Evolutionary conservation across 2,113 vertebrate species (phyloP).

Genomic region (Nibea coibor): DNA sequence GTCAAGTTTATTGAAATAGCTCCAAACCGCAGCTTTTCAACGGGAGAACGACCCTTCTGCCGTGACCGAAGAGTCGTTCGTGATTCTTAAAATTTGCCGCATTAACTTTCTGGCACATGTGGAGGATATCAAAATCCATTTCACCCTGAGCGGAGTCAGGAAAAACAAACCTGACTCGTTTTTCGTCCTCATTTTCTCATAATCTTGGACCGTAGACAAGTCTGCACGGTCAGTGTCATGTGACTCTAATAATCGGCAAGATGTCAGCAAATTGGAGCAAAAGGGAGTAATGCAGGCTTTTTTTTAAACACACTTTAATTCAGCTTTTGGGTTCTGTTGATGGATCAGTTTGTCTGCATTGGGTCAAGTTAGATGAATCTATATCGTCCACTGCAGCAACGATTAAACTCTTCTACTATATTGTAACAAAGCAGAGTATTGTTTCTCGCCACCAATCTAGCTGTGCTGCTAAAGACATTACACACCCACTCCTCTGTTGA

Average conservation of each 20-base stretch:
- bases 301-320: too few relatives aligned
- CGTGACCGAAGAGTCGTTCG: background rate
- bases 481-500: constrained; percentile 64
- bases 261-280: background rate
- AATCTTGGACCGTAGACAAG: background rate
- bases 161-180: background rate
- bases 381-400: background rate
- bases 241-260: background rate
- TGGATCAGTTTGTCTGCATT: background rate
- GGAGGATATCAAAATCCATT: background rate
- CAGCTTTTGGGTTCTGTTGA: too few relatives aligned
- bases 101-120: too few relatives aligned
- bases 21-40: background rate
- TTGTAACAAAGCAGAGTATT: constrained; percentile 35
- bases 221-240: background rate
- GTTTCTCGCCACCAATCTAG: constrained; percentile 50
- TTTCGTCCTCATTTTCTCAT: background rate
- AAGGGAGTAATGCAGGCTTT: background rate
- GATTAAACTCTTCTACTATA: constrained; percentile 3
- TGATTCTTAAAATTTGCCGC: constrained; percentile 3
- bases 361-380: constrained; percentile 5
- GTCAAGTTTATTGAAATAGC: background rate
- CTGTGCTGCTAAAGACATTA: constrained; percentile 79
- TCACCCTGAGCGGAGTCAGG: background rate
- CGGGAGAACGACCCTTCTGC: too few relatives aligned